Evolutionary conservation across 2,113 vertebrate genomes (phyloP).

Genomic region (Bolborhynchus lineola): DNA sequence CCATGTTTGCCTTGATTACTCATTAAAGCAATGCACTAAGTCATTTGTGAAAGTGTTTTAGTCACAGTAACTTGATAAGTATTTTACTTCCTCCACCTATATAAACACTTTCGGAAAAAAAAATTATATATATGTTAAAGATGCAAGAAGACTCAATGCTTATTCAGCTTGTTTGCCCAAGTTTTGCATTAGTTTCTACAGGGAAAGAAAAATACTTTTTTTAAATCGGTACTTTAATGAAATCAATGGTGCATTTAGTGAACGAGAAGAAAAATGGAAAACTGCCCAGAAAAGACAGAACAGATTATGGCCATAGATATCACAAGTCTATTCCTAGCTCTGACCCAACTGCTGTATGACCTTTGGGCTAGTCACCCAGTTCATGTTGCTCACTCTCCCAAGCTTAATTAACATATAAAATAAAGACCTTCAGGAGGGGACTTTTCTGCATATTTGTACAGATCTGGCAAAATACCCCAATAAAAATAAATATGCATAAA

Average conservation of each 20-base stretch:
- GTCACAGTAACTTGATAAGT: background rate
- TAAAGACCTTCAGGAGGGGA: background rate
- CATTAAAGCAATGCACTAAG: background rate
- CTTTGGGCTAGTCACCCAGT: background rate
- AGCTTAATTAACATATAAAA: background rate
- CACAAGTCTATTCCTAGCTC: background rate
- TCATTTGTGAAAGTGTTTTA: background rate
- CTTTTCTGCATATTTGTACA: background rate
- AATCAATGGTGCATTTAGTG: background rate
- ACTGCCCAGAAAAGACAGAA: background rate
- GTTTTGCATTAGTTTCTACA: background rate
- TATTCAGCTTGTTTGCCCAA: background rate
- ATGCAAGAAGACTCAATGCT: background rate
- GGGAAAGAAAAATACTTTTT: background rate
- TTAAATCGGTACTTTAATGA: background rate
- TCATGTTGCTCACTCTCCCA: background rate
- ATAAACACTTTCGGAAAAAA: background rate
- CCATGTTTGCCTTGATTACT: background rate
- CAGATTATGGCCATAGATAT: background rate
- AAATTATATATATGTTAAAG: background rate
- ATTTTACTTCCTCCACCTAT: background rate
- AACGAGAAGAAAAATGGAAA: background rate
- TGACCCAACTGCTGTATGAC: background rate
- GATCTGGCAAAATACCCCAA: background rate
- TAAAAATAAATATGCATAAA: background rate